phyloP scores from a whole-genome alignment of 2,113 vertebrate species.

The Ammodytes dubius region DNA sequence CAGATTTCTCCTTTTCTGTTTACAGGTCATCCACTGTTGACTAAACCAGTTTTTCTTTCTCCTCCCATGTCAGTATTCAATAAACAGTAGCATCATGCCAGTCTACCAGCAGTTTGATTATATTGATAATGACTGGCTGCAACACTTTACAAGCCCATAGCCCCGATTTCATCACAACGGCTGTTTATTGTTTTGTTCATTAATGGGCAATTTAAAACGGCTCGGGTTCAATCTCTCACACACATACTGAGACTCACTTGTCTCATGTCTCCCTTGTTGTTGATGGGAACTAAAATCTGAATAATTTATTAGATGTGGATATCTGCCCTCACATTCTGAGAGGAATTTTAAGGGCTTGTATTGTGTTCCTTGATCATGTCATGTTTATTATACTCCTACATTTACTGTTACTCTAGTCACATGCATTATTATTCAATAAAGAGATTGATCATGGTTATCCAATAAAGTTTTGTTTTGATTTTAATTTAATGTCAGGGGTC shows the following conservation, averaged over 20 bases:
- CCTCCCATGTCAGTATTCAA: background rate
- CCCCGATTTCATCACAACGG: background rate
- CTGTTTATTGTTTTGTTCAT: background rate
- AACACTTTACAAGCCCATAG: constrained; percentile 18
- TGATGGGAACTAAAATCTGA: background rate
- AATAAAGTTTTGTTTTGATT: constrained; percentile 5
- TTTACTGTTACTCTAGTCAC: constrained; percentile 9
- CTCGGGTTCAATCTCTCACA: background rate
- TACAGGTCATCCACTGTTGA: background rate
- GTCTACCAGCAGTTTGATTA: background rate
- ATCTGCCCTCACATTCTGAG: background rate
- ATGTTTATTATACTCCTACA: constrained; percentile 16
- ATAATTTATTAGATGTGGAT: background rate
- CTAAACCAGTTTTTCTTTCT: background rate
- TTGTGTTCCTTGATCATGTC: constrained; percentile 25
- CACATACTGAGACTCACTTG: background rate
- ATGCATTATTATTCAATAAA: constrained; percentile 52
- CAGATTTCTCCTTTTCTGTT: constrained; percentile 3
- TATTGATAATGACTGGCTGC: background rate
- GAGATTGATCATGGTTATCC: constrained; percentile 36
- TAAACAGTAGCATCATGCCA: background rate
- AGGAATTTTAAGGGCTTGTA: constrained; percentile 15
- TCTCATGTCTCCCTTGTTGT: background rate
- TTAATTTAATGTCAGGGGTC: background rate
- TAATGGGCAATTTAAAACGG: background rate